Percentiles rank a stretch among this genome's conserved stretches.
Conservation (phyloP, 53 echinoderm and acorn worm genomes). For the Holothuria scabra region DNA sequence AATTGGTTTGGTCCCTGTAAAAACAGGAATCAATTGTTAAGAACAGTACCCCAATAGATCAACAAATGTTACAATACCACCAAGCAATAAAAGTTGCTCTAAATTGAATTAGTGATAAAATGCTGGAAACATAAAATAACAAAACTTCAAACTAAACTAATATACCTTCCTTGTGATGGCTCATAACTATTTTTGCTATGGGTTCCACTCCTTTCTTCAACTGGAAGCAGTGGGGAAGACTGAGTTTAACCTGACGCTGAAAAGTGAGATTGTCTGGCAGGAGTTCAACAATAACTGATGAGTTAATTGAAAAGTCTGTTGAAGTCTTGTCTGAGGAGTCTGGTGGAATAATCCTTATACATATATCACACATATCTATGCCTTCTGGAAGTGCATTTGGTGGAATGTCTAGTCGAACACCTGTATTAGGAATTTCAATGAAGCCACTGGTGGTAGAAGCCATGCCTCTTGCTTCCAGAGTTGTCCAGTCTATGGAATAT, state of each 20-base stretch:
- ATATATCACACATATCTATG: background rate
- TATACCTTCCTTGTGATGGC: constrained; percentile 18
- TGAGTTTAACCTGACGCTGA: background rate
- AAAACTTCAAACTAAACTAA: no score
- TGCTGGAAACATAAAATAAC: no score
- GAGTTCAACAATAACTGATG: constrained; percentile 4
- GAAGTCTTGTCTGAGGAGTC: background rate
- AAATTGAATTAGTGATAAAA: no score
- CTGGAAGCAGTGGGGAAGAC: constrained; percentile 19
- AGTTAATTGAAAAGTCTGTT: background rate
- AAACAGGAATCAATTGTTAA: background rate
- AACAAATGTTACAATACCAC: no score
- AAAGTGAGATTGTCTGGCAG: background rate
- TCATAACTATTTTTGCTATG: background rate
- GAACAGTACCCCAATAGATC: no score
- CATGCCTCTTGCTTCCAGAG: no score
- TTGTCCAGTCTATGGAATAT: no score
- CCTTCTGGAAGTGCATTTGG: background rate
- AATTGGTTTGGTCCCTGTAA: background rate
- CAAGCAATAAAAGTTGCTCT: no score
- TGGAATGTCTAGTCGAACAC: no score
- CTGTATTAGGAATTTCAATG: no score
- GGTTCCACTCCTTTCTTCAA: background rate
- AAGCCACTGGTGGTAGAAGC: no score
- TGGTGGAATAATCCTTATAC: background rate